phyloP scores from a whole-genome alignment of 2,797 vertebrate species.

The Melanogrammus aeglefinus region DNA sequence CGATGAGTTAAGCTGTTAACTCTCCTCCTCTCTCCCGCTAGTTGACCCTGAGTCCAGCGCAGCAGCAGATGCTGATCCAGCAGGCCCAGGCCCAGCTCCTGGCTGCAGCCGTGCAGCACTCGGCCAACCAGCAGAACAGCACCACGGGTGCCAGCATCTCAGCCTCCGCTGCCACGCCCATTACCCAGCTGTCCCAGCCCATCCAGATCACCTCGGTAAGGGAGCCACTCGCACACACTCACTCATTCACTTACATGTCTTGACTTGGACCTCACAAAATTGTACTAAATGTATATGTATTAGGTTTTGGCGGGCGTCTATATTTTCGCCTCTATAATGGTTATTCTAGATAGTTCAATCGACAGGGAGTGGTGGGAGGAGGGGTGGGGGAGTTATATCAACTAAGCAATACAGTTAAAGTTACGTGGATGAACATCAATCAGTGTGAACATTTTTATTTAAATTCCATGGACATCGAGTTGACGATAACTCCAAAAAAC shows the following conservation, averaged over 20 bases:
- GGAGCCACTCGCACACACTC: neutral
- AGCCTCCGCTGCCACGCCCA: slow-evolving; percentile 93
- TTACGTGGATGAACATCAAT: too few relatives aligned
- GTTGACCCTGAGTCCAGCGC: slow-evolving; percentile 94
- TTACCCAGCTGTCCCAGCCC: slow-evolving; percentile 97
- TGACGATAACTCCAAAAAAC: too few relatives aligned
- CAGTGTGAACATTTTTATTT: too few relatives aligned
- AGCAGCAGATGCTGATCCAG: slow-evolving; percentile 95
- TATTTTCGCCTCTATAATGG: too few relatives aligned
- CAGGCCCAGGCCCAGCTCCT: slow-evolving; percentile 98
- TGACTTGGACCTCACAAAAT: too few relatives aligned
- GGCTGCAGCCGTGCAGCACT: slow-evolving; percentile 95
- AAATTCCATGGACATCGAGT: too few relatives aligned
- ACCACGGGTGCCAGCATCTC: slow-evolving; percentile 97
- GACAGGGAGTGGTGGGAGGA: too few relatives aligned
- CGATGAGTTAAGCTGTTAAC: neutral
- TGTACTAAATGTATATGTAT: too few relatives aligned
- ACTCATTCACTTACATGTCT: neutral
- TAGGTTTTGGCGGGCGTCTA: too few relatives aligned
- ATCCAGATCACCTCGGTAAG: slow-evolving; percentile 93
- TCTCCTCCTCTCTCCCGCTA: slow-evolving; percentile 43
- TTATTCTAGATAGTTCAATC: too few relatives aligned
- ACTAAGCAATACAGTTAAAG: too few relatives aligned
- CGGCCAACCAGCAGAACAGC: slow-evolving; percentile 93
- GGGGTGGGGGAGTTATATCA: too few relatives aligned